These are phyloP conservation scores for Macroglossus sobrinus DNA, from an alignment of 2,113 vertebrate species.

Conservation along the genomic window DNA sequence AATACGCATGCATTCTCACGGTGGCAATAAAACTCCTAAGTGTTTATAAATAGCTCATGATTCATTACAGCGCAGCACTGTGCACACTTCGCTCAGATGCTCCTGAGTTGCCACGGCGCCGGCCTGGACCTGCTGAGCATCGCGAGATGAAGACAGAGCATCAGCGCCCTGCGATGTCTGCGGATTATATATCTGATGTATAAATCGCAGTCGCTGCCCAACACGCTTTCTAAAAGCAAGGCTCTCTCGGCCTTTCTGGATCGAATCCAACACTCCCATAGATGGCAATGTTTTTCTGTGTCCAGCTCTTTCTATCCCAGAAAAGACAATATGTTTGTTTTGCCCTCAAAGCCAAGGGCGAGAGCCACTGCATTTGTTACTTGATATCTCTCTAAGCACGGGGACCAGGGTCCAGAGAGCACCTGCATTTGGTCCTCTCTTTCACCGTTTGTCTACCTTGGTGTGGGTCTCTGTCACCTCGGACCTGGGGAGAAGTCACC, in stretches of 20 bases:
- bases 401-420: neutral
- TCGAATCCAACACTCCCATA: neutral
- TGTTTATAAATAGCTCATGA: neutral
- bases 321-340: neutral
- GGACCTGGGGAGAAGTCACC: neutral
- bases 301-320: neutral
- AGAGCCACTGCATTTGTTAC: neutral
- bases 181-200: neutral
- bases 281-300: neutral
- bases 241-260: neutral
- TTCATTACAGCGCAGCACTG: neutral
- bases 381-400: neutral
- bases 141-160: neutral
- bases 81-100: neutral
- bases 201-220: neutral
- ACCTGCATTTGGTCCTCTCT: rapidly evolving
- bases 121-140: rapidly evolving
- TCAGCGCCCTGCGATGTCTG: rapidly evolving
- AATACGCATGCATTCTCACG: neutral
- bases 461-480: rapidly evolving
- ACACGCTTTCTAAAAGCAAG: neutral
- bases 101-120: neutral
- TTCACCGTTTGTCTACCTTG: neutral
- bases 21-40: neutral
- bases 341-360: neutral